Conservation (phyloP, 23 tunicate species). For the Trididemnum clinides region DNA sequence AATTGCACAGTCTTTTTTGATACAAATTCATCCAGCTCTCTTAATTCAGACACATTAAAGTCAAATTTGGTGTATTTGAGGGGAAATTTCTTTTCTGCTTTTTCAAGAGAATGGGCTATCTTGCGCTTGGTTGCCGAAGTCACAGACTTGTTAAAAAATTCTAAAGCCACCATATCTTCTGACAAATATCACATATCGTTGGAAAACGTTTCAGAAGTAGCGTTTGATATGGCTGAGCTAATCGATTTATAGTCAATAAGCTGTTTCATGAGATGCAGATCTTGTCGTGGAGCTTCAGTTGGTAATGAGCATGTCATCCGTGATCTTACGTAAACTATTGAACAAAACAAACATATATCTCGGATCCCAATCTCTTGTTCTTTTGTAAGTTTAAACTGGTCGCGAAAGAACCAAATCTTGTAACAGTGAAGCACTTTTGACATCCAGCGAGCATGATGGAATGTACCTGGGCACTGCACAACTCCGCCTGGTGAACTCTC, state of each 20-base stretch:
- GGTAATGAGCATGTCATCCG: slow-evolving; percentile 17
- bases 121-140: background rate
- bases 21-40: background rate
- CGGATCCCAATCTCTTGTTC: slow-evolving; percentile 14
- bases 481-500: background rate
- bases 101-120: background rate
- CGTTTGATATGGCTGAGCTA: slow-evolving; percentile 1
- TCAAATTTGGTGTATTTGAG: background rate
- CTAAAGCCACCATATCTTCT: background rate
- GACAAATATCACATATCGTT: background rate
- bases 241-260: slow-evolving; percentile 10
- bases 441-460: slow-evolving; percentile 15
- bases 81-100: background rate
- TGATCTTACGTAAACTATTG: background rate
- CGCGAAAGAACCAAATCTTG: slow-evolving; percentile 11
- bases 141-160: too few relatives aligned
- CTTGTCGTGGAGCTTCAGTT: slow-evolving; percentile 8
- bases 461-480: background rate
- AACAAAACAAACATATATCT: slow-evolving; percentile 14
- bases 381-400: slow-evolving; percentile 4
- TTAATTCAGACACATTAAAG: background rate
- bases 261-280: slow-evolving; percentile 11
- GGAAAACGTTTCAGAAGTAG: slow-evolving; percentile 14
- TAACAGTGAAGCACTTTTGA: slow-evolving; percentile 2
- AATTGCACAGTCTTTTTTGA: background rate